Evolutionary conservation across 1,140 invertebrate species (phyloP), one percentile per base, ranked within the genome.

Genomic region (Vollenhovia emeryi): DNA sequence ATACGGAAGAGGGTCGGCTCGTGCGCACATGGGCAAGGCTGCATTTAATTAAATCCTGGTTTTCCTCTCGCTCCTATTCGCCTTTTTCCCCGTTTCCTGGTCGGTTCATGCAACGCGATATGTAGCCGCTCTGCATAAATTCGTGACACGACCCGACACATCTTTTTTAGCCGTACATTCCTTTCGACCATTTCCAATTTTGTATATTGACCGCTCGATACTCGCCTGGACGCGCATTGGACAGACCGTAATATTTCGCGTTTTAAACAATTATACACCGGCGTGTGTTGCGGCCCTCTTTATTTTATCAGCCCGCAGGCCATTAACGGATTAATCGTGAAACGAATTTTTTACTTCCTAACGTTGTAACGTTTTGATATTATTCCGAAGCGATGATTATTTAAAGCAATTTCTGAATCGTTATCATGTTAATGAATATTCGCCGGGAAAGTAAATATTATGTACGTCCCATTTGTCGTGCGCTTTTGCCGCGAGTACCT

Each of bases 41-140:
- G 89, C 86, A 86, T 89, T 90, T 89, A 90, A 90, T 90, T 90
- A 90, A 90, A 90, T 90, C 86, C 76, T 57, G 86, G 57, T 83
- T 87, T 85, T 79, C 62, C 75, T 80, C 85, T 84, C 59, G 80
- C 82, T 76, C 43, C 69, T 45, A 24, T 73, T 73, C 74, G 24
- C 83, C 55, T 73, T 64, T 69, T 40, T 74, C 48, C 36, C 36
- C 8, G 21, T n/a, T n/a, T 50, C 30, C 69, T 55, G 57, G 55
- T 33, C 59, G 48, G 45, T 73, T 73, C 78, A 40, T 33, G 64
- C 66, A 71, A 13, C 50, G 50, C 50, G 66, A 66, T 43, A 71
- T 73, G 50, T 45, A 71, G 66, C 66, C 66, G 66, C 18, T 73
- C 66, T 73, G 50, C 78, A 82, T 82, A 82, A 82, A 82, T 73